Evolutionary conservation across 2,888 invertebrate species (phyloP).

Genomic region (Aspidapion aeneum): DNA sequence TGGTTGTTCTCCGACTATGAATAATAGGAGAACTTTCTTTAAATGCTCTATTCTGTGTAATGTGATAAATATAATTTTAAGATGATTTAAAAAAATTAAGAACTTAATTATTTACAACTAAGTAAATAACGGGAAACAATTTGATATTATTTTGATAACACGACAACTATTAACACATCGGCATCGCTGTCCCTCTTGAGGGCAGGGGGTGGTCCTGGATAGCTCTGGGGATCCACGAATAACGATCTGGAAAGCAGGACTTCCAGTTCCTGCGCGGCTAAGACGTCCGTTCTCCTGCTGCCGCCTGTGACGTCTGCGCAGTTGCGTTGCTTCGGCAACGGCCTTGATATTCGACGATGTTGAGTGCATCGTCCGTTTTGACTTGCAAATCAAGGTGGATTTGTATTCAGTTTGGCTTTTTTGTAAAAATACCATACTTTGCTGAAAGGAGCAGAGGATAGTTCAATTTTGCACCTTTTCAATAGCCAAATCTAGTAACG

Average conservation of each 20-base stretch:
- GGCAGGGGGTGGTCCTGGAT: constrained; percentile 41
- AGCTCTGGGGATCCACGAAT: constrained; percentile 46
- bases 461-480: too few species aligned
- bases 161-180: not conserved
- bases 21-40: too few species aligned
- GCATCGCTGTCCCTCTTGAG: not conserved
- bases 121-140: too few species aligned
- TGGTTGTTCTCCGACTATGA: too few species aligned
- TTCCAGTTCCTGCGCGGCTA: constrained; percentile 32
- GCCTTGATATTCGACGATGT: constrained; percentile 33
- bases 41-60: too few species aligned
- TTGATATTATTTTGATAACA: too few species aligned
- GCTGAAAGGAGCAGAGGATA: too few species aligned
- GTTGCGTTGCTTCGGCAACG: not conserved
- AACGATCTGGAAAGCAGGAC: constrained; percentile 46
- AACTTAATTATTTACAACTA: too few species aligned
- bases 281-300: constrained; percentile 14
- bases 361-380: constrained; percentile 47
- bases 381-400: constrained; percentile 46
- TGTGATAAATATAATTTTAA: too few species aligned
- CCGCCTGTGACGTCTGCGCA: not conserved
- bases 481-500: too few species aligned
- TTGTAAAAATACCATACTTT: too few species aligned
- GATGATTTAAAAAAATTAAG: too few species aligned
- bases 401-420: not conserved